Evolutionary conservation across 2,113 vertebrate species (phyloP), one percentile per base, ranked within the genome.

Genomic region (Nannospalax galili): DNA sequence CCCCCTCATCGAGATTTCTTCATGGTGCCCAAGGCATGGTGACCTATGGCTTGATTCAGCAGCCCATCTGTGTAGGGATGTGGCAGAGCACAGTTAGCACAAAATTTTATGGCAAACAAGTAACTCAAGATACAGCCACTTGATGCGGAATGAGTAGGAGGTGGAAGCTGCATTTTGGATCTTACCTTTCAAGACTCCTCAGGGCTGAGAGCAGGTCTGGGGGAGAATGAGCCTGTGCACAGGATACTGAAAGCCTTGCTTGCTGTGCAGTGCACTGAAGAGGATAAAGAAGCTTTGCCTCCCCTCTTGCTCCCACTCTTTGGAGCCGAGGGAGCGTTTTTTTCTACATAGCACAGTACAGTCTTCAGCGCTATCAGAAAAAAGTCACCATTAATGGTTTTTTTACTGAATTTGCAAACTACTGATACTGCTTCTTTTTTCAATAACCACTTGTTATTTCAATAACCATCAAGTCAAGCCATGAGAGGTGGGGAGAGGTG

Each of bases 401-500:
- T 88, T 52, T 65, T 92, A 77, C 72, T 28, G 80, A 94, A 89
- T 64, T 92, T 72, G 9, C 22, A 12, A 93, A 95, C 93, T 94
- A 30, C 93, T 95, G 96, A n/a, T 80, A 12, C 0, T 89, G 10
- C 45, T n/a, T n/a, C n/a, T 52, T 52, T 62, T 93, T 91, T 62
- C 74, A 95, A 73, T 96, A 86, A 91, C 98, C 48, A 0, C 93
- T 93, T 16, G 87, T n/a, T 91, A 79, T 62, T 84, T 78, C n/a
- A n/a, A n/a, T n/a, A n/a, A 26, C 95, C 95, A 60, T 91, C 86
- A n/a, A n/a, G n/a, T n/a, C n/a, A n/a, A 24, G 4, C 42, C 93
- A 30, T 15, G 37, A 8, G 80, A 92, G 89, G 95, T 79, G 84
- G 78, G 94, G 73, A 93, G 95, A 92, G 88, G 95, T 48, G 32